These are phyloP conservation scores for Xiphophorus hellerii DNA, from an alignment of 2,113 vertebrate genomes.

Conservation along the genomic window DNA sequence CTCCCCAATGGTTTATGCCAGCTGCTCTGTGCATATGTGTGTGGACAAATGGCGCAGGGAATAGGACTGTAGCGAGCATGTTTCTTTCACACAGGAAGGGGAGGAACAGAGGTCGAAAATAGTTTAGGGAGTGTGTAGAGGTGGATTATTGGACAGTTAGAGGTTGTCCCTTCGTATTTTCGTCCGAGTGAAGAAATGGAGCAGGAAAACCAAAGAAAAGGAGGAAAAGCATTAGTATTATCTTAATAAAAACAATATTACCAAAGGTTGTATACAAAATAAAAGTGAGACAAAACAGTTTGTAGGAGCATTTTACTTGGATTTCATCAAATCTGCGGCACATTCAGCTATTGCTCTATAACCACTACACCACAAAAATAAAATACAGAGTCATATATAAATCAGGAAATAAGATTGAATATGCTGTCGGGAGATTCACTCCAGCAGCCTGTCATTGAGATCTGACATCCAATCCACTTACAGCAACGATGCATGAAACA, in stretches of 20 bases:
- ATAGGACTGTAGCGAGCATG: background rate
- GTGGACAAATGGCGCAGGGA: slow-evolving; percentile 6
- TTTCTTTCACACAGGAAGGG: slow-evolving; percentile 25
- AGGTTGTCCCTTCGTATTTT: slow-evolving; percentile 18
- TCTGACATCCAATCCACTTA: slow-evolving; percentile 25
- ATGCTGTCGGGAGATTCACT: slow-evolving; percentile 16
- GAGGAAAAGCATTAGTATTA: background rate
- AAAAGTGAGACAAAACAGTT: background rate
- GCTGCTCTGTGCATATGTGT: slow-evolving; percentile 22
- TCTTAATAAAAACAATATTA: background rate
- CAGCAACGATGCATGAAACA: slow-evolving; percentile 33
- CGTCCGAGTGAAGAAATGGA: slow-evolving; percentile 29
- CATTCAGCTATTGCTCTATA: background rate
- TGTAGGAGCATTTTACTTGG: background rate
- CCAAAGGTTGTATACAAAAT: background rate
- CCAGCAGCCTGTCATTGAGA: slow-evolving; percentile 22
- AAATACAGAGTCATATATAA: slow-evolving; percentile 19
- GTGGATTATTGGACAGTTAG: slow-evolving; percentile 37
- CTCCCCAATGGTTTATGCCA: slow-evolving; percentile 17
- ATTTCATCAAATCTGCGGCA: background rate
- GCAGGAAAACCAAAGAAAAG: background rate
- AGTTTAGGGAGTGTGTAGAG: slow-evolving; percentile 30
- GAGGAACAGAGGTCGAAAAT: slow-evolving; percentile 28
- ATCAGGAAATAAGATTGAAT: slow-evolving; percentile 20
- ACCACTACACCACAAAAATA: slow-evolving; percentile 1